Evolutionary conservation across 2,888 invertebrate species (phyloP), one percentile per base, ranked within the genome.

Genomic region (Caenorhabditis wallacei): DNA sequence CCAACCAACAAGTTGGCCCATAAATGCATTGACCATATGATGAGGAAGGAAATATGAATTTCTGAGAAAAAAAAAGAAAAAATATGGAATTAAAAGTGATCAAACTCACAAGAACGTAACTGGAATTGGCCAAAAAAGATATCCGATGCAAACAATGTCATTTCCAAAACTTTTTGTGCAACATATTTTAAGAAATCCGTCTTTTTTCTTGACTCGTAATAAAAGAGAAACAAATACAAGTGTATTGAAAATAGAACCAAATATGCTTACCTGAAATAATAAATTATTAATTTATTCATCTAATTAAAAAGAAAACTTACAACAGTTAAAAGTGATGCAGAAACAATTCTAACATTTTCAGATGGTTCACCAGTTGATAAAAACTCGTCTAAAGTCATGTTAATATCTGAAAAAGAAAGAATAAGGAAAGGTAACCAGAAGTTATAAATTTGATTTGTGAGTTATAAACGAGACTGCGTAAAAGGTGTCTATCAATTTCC

Each of bases 1-100:
- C 80, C 80, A 80, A 2, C 80, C 80, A 53, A 80, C 64, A 0
- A 80, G 48, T 40, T 80, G 80, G 18, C 80, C 80, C 70, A 80
- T 70, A 8, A 80, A 61, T 2, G 70, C 80, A 43, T 80, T 56
- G 43, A 70, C 68, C 53, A 80, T 68, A 24, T 72, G n/a, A n/a
- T n/a, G 66, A n/a, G 80, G 80, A 0, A 80, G 37, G 26, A 74
- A 80, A 26, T 74, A 74, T 3, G 37, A 16, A 48, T 80, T 80
- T 20, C 80, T 80, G 30, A 63, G n/a, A 43, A 43, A 61, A 20
- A 8, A 0, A 18, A n/a, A 3, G 22, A 30, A 1, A 13, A 37
- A 30, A 1, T 5, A 16, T 20, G 13, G 22, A 16, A 16, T 11
- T 2, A 26, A 11, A 16, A 22, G 3, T 22, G n/a, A 2, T 40